These are phyloP conservation scores for Cataglyphis cursor DNA, from an alignment of 2,888 invertebrate genomes.

Conservation along the genomic window DNA sequence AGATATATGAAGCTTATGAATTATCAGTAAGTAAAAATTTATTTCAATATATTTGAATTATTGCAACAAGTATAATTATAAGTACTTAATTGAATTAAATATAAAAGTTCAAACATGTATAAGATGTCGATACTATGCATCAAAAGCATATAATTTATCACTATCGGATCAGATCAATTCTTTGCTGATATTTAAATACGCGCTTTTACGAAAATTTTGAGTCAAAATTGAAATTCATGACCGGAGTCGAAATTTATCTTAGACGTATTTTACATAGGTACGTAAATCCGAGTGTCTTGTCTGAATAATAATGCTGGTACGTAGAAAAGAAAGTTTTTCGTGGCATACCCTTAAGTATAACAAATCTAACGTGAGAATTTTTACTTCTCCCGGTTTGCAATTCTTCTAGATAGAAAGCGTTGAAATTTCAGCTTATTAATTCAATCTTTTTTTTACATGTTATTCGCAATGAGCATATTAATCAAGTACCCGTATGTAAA, in stretches of 20 bases:
- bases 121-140: no score
- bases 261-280: slow-evolving; percentile 59
- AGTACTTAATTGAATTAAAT: neutral
- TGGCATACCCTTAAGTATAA: slow-evolving; percentile 43
- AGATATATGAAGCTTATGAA: neutral
- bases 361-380: slow-evolving; percentile 45
- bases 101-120: neutral
- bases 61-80: neutral
- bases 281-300: slow-evolving; percentile 61
- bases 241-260: slow-evolving; percentile 28
- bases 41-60: neutral
- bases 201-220: slow-evolving; percentile 16
- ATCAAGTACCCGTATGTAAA: neutral
- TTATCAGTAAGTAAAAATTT: neutral
- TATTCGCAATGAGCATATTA: neutral
- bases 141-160: neutral
- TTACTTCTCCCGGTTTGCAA: slow-evolving; percentile 26
- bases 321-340: slow-evolving; percentile 69
- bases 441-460: slow-evolving; percentile 14
- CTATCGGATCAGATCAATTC: neutral
- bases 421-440: slow-evolving; percentile 5
- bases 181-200: neutral
- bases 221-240: slow-evolving; percentile 60
- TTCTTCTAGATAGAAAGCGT: slow-evolving; percentile 39
- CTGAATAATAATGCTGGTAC: slow-evolving; percentile 67